phyloP scores from a whole-genome alignment of 2,113 vertebrate genomes.

The Fregata magnificens region DNA sequence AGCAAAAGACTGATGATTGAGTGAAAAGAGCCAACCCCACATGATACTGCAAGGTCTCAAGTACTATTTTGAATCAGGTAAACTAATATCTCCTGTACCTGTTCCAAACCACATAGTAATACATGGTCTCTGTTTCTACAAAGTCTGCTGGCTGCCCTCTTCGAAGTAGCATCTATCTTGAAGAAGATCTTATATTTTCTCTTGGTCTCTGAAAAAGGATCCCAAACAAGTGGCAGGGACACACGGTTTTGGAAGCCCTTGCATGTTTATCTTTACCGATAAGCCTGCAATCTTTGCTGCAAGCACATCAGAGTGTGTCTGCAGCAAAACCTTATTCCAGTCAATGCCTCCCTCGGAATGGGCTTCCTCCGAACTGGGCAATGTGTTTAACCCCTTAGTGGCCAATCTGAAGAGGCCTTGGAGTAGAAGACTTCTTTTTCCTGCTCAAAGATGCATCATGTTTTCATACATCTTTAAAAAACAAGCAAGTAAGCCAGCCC shows the following conservation, averaged over 20 bases:
- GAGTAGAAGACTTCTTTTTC: not conserved
- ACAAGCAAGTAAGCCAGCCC: not conserved
- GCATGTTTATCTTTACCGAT: constrained; percentile 66
- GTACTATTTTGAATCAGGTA: constrained; percentile 48
- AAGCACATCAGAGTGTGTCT: constrained; percentile 32
- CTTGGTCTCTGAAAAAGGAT: constrained; percentile 21
- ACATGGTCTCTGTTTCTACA: not conserved
- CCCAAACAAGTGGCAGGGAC: constrained; percentile 45
- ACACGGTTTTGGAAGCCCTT: constrained; percentile 20
- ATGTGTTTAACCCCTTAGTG: constrained; percentile 4
- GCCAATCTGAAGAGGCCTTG: not conserved
- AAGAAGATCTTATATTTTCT: constrained; percentile 32
- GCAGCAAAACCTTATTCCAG: constrained; percentile 8
- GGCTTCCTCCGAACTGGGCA: not conserved
- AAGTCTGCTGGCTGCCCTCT: not conserved
- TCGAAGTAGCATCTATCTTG: constrained; percentile 1
- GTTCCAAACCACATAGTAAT: constrained; percentile 33
- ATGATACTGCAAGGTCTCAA: not conserved
- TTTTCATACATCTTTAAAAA: not conserved
- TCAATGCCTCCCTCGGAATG: not conserved
- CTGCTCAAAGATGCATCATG: not conserved
- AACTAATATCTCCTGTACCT: constrained; percentile 45
- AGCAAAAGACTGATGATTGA: not conserved
- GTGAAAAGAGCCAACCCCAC: not conserved
- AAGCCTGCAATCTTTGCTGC: constrained; percentile 54